These are phyloP conservation scores for Branchipolynoe longqiensis DNA, from an alignment of 2,888 invertebrate species.

Conservation along the genomic window DNA sequence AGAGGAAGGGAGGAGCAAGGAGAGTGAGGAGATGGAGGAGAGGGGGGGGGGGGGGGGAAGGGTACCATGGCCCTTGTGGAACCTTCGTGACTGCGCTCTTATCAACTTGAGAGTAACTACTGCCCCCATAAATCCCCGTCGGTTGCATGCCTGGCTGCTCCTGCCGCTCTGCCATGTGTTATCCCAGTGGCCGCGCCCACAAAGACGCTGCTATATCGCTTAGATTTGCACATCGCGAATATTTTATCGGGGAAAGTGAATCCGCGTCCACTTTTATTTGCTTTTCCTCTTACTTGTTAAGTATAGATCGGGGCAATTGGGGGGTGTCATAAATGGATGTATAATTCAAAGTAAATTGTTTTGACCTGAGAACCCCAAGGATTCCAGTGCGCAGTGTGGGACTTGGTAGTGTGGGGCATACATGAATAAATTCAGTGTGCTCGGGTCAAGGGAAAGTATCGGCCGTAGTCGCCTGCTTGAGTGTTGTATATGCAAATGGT, in stretches of 20 bases:
- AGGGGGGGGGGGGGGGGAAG: neutral
- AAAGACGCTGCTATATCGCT: neutral
- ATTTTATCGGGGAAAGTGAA: neutral
- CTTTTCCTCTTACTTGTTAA: neutral
- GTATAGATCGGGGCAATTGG: no score
- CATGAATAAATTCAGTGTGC: conserved; percentile 3
- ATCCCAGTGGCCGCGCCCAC: neutral
- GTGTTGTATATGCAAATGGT: conserved; percentile 47
- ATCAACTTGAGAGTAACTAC: conserved; percentile 12
- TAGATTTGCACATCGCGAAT: neutral
- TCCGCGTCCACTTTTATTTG: no score
- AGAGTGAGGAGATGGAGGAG: neutral
- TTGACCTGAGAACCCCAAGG: neutral
- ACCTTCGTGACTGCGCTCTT: conserved; percentile 1
- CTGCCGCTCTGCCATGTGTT: conserved; percentile 19
- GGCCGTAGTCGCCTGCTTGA: neutral
- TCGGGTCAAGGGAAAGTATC: neutral
- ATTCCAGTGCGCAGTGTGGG: neutral
- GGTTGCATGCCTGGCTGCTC: neutral
- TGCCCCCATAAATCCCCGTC: neutral
- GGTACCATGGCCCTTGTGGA: neutral
- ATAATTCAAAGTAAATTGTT: neutral
- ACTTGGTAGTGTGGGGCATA: no score
- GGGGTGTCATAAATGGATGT: no score
- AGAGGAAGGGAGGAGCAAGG: no score